Evolutionary conservation across 2,888 invertebrate genomes (phyloP), one percentile per base, ranked within the genome.

Genomic region (Bunonema sp.): DNA sequence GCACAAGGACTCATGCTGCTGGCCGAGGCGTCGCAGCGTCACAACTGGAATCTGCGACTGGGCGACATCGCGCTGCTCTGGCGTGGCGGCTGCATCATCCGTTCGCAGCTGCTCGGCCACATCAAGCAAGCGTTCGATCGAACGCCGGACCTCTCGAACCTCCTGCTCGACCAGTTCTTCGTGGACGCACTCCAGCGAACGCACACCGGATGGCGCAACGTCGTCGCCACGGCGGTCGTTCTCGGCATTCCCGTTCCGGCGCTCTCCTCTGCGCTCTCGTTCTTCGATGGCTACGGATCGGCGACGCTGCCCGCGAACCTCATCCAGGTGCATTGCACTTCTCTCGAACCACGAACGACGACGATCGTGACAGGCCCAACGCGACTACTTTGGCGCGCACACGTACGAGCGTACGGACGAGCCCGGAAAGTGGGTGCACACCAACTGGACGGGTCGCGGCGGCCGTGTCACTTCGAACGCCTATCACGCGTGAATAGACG

Each of bases 381-480:
- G 97, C 28, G 97, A 97, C 71, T 97, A 88, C 70, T 97, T 97
- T 68, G 97, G 97, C 1, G 93, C 97, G 0, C 97, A 97, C 71
- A 97, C 93, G 0, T 97, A 97, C 67, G 91, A 97, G 73, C 71
- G 89, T 40, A 71, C 86, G 40, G 77, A 76, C 3, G 74, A 82
- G 47, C 89, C 89, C 33, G 91, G 89, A 3, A 78, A 78, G 56
- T 91, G 82, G 52, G 50, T 85, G 2, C 97, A 99, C 72, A 93
- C 93, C 48, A 93, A 97, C 74, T 97, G 97, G 97, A 97, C 93
- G 8, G 97, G 97, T 12, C 84, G 84, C 59, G 97, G 97, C 23
- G 89, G 89, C 46, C 83, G 84, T 65, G 85, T 88, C 3, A 85
- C 88, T 1, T 84, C 88, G n/a, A 81, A 84, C 46, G 85, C 87